Evolutionary conservation across 2,888 invertebrate species (phyloP), one percentile per base, ranked within the genome.

Genomic region (Drosophila yooni): DNA sequence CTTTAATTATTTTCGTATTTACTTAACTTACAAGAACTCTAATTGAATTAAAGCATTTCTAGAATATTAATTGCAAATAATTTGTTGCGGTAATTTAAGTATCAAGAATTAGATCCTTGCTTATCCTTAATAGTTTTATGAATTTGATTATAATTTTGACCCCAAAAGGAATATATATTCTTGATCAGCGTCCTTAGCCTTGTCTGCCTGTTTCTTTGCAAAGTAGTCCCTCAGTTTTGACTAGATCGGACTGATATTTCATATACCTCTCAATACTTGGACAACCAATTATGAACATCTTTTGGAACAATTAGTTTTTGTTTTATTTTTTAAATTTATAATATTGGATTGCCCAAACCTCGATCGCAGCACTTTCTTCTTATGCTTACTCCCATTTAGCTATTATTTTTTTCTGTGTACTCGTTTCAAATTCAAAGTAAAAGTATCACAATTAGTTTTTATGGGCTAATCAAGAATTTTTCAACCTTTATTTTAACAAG

Each of bases 401-500:
- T 2, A 21, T 53, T 1, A 18, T 29, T 56, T 56, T n/a, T n/a
- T 38, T 27, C 27, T 1, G 56, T 56, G 56, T 56, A 38, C 38
- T 21, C 21, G 8, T 27, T 56, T 15, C 2, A 38, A 21, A 7
- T 13, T 56, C 27, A 38, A 56, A 56, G 40, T 27, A 38, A 40
- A 56, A 56, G 56, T 56, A 56, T 38, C n/a, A 38, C n/a, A 56
- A 56, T 56, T 40, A 29, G 27, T 8, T 56, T 56, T 27, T 38
- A 56, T 56, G 38, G 4, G n/a, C 25, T 4, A 46, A 27, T 21
- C 21, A 15, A 15, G 15, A 27, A 38, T n/a, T 56, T 38, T 56
- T 15, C 33, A 29, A 56, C 56, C n/a, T 38, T 56, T 56, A n/a
- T 25, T 25, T 2, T 15, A 10, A 2, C 15, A 18, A 21, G 34